These are phyloP conservation scores for Coreoperca whiteheadi DNA, from an alignment of 2,113 vertebrate species.

Conservation along the genomic window DNA sequence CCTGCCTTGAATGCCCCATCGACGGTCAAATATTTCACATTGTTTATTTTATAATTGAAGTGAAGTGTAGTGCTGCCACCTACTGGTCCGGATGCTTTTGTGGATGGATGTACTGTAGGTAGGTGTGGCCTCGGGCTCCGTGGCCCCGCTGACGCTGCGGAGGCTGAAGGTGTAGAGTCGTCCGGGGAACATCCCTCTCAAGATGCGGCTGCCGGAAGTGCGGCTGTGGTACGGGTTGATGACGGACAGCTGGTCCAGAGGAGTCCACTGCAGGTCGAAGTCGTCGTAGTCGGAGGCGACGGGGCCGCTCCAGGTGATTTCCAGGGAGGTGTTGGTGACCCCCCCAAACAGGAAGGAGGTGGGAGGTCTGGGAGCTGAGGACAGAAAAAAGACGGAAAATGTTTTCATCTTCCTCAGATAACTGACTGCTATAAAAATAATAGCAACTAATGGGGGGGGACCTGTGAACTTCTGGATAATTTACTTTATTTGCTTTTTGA, in stretches of 20 bases:
- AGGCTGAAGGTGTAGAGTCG: constrained; percentile 92
- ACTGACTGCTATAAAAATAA: too few species aligned
- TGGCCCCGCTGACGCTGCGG: constrained; percentile 86
- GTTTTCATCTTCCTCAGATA: background rate
- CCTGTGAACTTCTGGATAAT: too few species aligned
- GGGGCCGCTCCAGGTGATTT: constrained; percentile 91
- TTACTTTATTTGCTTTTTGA: too few species aligned
- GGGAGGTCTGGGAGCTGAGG: constrained; percentile 90
- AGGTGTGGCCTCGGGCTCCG: constrained; percentile 61
- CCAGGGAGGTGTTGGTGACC: constrained; percentile 92
- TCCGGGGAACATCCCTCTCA: constrained; percentile 91
- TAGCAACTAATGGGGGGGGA: too few species aligned
- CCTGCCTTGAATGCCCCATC: too few species aligned
- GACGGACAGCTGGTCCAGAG: constrained; percentile 87
- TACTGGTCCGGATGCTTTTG: constrained; percentile 93
- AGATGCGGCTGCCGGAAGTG: constrained; percentile 81
- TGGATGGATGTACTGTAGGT: constrained; percentile 88
- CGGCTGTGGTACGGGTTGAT: constrained; percentile 91
- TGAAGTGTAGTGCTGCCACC: constrained; percentile 59
- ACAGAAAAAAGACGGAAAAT: background rate
- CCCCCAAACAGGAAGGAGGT: constrained; percentile 88
- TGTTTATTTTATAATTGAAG: too few species aligned
- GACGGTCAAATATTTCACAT: background rate
- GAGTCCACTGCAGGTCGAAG: constrained; percentile 93
- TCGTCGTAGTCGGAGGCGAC: constrained; percentile 91